Evolutionary conservation across 2,888 invertebrate species (phyloP), one percentile per base, ranked within the genome.

Genomic region (Bedellia somnulentella): DNA sequence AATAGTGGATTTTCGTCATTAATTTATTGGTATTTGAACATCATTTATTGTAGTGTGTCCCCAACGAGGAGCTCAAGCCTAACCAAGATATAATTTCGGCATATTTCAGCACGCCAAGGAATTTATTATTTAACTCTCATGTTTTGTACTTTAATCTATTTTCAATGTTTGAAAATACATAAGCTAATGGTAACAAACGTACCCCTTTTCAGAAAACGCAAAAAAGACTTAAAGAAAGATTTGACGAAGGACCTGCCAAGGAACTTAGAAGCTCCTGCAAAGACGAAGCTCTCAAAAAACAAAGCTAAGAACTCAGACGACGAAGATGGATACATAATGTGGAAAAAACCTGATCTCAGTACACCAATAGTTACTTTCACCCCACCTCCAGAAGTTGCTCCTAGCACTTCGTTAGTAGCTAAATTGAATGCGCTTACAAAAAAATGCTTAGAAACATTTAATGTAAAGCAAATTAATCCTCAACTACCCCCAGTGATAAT

Each of bases 271-370:
- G 42, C 56, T 34, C 44, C 54, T 10, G 41, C 43, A 16, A 62
- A 60, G 45, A 55, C 44, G 31, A 68, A 68, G 44, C 37, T 56
- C 24, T 32, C 52, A 23, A 68, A 47, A 21, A 66, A 62, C 50
- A 71, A 71, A 51, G 56, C 49, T 15, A 75, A 73, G 52, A 70
- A 75, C 47, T 75, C 75, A 0, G 75, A 75, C 32, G 75, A 75
- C 27, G 75, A 75, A 46, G 47, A 21, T 48, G 73, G 71, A 32
- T 75, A 73, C 34, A 71, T 75, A 67, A 49, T 55, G 36, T 75
- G 75, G 75, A 68, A 68, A 39, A 68, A 73, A 29, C 68, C 71
- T 3, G 62, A 68, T 30, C 22, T 49, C 2, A 52, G 49, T 2
- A 49, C 64, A 11, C 73, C 75, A 4, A 59, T 70, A 37, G 73